Evolutionary conservation across 2,113 vertebrate species (phyloP).

Genomic region (Chionomys nivalis): DNA sequence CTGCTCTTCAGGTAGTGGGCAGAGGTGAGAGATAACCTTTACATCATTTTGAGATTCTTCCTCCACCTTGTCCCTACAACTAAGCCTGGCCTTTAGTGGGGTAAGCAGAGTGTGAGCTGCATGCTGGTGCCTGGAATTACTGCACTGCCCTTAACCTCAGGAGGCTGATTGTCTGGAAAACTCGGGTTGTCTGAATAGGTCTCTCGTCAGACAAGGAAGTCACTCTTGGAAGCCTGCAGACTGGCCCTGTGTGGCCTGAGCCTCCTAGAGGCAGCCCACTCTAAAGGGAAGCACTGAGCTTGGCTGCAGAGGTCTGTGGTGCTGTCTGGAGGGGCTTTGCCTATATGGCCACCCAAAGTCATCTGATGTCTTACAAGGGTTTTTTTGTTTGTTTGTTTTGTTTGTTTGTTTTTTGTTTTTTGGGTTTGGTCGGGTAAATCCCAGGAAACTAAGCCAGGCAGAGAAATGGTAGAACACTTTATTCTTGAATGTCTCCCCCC

Average conservation of each 20-base stretch:
- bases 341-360: background rate
- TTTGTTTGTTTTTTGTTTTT: background rate
- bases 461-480: constrained; percentile 69
- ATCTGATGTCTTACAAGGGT: background rate
- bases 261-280: background rate
- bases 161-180: background rate
- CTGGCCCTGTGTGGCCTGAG: too few species aligned
- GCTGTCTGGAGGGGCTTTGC: background rate
- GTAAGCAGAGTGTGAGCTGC: background rate
- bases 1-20: background rate
- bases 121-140: background rate
- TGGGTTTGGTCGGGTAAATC: constrained; percentile 31
- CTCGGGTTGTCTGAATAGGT: background rate
- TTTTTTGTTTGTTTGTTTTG: too few species aligned
- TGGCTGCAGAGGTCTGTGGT: background rate
- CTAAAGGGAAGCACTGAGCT: background rate
- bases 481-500: constrained; percentile 80
- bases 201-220: background rate
- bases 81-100: background rate
- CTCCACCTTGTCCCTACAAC: background rate
- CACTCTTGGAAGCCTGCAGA: background rate
- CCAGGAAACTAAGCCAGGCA: constrained; percentile 58
- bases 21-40: background rate
- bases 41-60: accelerated
- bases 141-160: background rate